phyloP scores from a whole-genome alignment of 35 echinoderm and acorn worm species.

The Nesometra sesokonis region DNA sequence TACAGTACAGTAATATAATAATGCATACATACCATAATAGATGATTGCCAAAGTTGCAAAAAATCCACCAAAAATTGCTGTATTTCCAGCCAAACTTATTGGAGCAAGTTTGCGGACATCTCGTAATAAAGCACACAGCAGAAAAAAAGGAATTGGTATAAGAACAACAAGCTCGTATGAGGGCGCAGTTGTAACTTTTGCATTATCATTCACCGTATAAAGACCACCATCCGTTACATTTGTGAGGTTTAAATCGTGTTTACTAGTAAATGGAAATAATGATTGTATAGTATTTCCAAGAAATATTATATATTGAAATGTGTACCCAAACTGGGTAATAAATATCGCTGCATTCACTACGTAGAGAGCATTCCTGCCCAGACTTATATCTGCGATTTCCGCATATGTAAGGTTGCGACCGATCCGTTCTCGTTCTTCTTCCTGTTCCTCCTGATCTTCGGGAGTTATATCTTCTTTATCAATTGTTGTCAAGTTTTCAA shows the following conservation, averaged over 20 bases:
- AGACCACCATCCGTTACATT: neutral
- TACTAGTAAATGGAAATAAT: conserved; percentile 27
- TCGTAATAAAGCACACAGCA: conserved; percentile 49
- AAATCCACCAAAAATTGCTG: conserved; percentile 47
- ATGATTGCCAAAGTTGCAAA: neutral
- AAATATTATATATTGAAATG: conserved; percentile 76
- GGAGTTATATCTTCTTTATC: conserved; percentile 7
- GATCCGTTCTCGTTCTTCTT: conserved; percentile 3
- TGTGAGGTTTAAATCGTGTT: neutral
- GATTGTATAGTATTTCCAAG: conserved; percentile 56
- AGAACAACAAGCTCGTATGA: conserved; percentile 29
- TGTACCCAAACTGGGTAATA: conserved; percentile 92
- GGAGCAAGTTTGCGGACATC: conserved; percentile 54
- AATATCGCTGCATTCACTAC: conserved; percentile 43
- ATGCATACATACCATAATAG: neutral
- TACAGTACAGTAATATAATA: too few relatives aligned
- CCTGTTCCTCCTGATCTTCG: neutral
- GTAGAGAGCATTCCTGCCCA: conserved; percentile 40
- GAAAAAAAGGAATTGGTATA: conserved; percentile 60
- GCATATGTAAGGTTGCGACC: conserved; percentile 64
- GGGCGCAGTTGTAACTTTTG: neutral
- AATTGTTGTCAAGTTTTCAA: conserved; percentile 15
- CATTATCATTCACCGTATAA: neutral
- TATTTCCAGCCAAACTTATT: conserved; percentile 60
- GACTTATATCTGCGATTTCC: conserved; percentile 38